Conservation (phyloP, 2,888 invertebrate species). For the Heliconius cydno region DNA sequence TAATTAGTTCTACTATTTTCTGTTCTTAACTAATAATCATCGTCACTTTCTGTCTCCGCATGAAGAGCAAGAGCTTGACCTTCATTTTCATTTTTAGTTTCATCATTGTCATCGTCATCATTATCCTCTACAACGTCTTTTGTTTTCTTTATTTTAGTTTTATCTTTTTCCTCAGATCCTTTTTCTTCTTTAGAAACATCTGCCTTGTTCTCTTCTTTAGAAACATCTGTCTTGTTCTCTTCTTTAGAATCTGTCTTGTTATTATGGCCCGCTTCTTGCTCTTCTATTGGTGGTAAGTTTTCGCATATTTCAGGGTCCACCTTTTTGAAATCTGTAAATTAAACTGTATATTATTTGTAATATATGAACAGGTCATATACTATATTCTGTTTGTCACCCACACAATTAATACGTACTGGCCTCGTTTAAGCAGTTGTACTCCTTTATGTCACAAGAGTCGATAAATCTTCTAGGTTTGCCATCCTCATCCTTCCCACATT, state of each 20-base stretch:
- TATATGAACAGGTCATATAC: background rate
- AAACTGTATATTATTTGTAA: background rate
- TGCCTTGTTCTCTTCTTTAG: constrained; percentile 25
- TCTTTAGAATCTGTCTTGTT: constrained; percentile 27
- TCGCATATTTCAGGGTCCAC: constrained; percentile 48
- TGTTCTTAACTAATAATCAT: background rate
- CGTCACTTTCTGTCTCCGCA: background rate
- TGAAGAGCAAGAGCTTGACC: constrained; percentile 3
- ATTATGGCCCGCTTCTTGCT: constrained; percentile 9
- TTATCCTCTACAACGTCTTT: background rate
- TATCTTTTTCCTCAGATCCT: constrained; percentile 10
- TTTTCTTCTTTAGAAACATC: constrained; percentile 12
- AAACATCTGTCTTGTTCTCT: constrained; percentile 27
- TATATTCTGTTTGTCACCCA: background rate
- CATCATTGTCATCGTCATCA: background rate
- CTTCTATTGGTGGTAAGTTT: constrained; percentile 52
- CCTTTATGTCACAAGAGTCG: constrained; percentile 70
- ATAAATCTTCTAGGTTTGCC: constrained; percentile 61
- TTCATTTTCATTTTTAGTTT: constrained; percentile 6
- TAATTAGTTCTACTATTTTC: background rate
- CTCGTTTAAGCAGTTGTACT: constrained; percentile 67
- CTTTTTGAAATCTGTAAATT: constrained; percentile 56
- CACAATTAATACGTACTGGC: constrained; percentile 54
- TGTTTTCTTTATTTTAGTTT: background rate
- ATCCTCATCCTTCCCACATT: constrained; percentile 59